A percentile compares a stretch with the other conserved stretches of the same genome.
Conservation (phyloP, 2,797 vertebrate genomes). For the Smutsia gigantea region DNA sequence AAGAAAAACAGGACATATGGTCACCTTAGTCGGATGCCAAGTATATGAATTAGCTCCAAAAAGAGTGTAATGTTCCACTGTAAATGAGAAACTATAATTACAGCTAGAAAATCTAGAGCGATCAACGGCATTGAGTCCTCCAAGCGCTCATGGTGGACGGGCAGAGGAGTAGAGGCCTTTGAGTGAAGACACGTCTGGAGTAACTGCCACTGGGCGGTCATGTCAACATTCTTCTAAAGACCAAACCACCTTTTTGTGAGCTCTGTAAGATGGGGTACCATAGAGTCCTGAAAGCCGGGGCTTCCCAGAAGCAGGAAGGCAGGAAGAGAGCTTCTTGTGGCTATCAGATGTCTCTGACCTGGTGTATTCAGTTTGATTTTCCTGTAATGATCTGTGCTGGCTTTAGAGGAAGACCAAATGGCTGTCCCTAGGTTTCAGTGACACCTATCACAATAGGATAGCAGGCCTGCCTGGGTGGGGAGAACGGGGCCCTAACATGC, state of each 20-base stretch:
- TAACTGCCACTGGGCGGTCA: neutral
- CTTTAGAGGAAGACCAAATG: neutral
- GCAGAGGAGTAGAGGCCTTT: neutral
- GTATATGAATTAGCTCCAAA: constrained; percentile 69
- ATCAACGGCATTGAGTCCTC: constrained; percentile 9
- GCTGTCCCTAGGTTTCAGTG: neutral
- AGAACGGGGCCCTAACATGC: neutral
- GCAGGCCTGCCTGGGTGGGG: too few species aligned
- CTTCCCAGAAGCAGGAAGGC: neutral
- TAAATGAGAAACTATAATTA: constrained; percentile 74
- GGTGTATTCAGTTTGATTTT: neutral
- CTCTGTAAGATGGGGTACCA: constrained; percentile 6
- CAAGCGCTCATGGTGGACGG: neutral
- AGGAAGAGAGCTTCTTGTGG: neutral
- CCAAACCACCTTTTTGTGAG: neutral
- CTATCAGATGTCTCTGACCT: neutral
- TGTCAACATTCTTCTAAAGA: constrained; percentile 49
- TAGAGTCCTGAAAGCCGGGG: neutral
- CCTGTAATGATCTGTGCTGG: neutral
- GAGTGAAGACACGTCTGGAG: neutral
- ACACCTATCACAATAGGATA: neutral
- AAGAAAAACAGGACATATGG: constrained; percentile 69
- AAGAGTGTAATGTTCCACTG: constrained; percentile 59
- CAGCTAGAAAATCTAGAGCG: constrained; percentile 54
- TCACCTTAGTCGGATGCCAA: constrained; percentile 71